A percentile compares a stretch with the other conserved stretches of the same genome.
These are phyloP conservation scores for Teleogryllus oceanicus DNA, from an alignment of 2,888 invertebrate species.

Conservation along the genomic window DNA sequence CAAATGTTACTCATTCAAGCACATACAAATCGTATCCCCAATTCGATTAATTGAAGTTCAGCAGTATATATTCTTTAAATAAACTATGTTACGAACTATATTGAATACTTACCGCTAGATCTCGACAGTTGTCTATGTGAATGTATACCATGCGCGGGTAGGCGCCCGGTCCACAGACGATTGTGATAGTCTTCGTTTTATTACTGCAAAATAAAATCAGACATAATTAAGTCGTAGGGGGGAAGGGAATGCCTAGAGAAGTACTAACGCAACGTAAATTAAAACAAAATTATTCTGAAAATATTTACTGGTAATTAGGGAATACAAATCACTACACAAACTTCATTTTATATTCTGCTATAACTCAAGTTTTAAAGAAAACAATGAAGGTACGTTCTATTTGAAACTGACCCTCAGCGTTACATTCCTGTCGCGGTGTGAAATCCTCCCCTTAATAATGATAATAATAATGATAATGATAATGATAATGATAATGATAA, in stretches of 20 bases:
- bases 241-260: neutral
- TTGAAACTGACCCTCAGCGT: neutral
- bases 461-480: neutral
- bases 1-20: too few species aligned
- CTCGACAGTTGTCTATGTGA: conserved; percentile 92
- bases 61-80: too few species aligned
- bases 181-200: conserved; percentile 80
- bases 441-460: neutral
- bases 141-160: conserved; percentile 74
- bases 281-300: too few species aligned
- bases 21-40: too few species aligned
- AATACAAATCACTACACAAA: too few species aligned
- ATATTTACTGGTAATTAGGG: too few species aligned
- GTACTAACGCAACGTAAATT: neutral
- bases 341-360: too few species aligned
- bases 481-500: too few species aligned
- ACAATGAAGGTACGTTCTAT: neutral
- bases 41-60: too few species aligned
- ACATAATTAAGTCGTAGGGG: neutral
- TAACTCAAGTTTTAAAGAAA: too few species aligned
- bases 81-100: too few species aligned
- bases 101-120: conserved; percentile 66
- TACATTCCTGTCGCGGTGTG: neutral
- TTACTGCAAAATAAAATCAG: conserved; percentile 54
- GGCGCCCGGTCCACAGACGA: conserved; percentile 61